Evolutionary conservation across 2,797 vertebrate genomes (phyloP).

Genomic region (Phaenicophaeus curvirostris): DNA sequence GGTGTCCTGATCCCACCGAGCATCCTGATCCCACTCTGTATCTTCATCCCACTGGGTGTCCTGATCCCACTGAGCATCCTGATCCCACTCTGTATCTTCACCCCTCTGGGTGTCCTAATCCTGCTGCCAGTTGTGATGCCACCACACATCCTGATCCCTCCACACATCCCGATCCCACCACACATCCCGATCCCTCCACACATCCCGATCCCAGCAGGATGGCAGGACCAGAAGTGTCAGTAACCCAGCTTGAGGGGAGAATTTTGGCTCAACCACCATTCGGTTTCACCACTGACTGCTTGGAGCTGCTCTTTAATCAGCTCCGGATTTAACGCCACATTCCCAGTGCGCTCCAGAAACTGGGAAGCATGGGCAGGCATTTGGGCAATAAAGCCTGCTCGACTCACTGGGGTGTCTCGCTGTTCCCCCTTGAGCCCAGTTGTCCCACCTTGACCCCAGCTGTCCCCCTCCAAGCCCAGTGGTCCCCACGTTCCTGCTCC

Average conservation of each 20-base stretch:
- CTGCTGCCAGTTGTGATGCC: too few species aligned
- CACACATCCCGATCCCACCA: too few species aligned
- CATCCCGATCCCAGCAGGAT: too few species aligned
- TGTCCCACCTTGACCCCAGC: not conserved
- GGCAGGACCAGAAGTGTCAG: not conserved
- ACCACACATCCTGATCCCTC: too few species aligned
- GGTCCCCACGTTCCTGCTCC: not conserved
- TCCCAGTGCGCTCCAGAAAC: not conserved
- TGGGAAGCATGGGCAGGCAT: not conserved
- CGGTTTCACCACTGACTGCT: not conserved
- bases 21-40: too few species aligned
- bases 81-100: too few species aligned
- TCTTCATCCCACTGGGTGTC: too few species aligned
- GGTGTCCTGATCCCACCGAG: too few species aligned
- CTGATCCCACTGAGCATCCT: too few species aligned
- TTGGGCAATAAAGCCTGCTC: not conserved
- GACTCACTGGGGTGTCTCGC: not conserved
- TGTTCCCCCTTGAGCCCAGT: not conserved
- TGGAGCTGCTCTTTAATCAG: not conserved
- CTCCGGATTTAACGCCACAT: accelerated
- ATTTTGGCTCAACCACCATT: not conserved
- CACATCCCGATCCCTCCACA: too few species aligned
- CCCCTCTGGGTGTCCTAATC: too few species aligned
- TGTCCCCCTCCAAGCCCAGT: not conserved
- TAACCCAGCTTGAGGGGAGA: not conserved